Base-by-base conservation (phyloP, 2,113 vertebrate genomes). In the Orycteropus afer region DNA sequence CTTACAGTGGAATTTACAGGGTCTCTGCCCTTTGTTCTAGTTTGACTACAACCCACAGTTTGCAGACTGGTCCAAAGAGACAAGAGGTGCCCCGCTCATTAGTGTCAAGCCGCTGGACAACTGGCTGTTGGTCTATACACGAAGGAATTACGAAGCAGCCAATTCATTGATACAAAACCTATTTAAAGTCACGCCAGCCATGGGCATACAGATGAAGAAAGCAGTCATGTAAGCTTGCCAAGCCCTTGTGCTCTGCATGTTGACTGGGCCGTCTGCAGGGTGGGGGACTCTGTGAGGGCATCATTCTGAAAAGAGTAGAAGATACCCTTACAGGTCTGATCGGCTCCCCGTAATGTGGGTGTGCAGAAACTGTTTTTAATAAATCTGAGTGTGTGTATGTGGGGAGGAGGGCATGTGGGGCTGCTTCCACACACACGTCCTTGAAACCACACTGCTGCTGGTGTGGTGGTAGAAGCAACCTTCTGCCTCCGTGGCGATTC, bases 1-100 rank as follows among this genome's bases (percentile, higher is more conserved):
- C 20, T 37, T 45, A 27, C 80, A 15, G 13, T 13, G 59, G 82
- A 59, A 67, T 42, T 93, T 15, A 90, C 32, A 4, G 73, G 32
- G 25, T 80, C 86, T 95, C 96, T 71, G 49, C 81, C 76, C 45
- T 95, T 82, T 81, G 25, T 96, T 96, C 47, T 95, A 99, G 99
- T 99, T 98, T 20, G 98, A 99, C 3, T 99, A 99, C 98, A 98
- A 98, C 79, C 98, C 99, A 0, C 97, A 97, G 57, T 80, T 95
- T 13, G 99, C 99, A 10, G 99, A 99, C 71, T 99, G 99, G 99
- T 96, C 98, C 34, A 99, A 96, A 97, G 99, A 99, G 95, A 99
- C 98, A 4, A 98, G 99, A n/a, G 99, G 99, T 0, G 11, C 98
- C 0, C 97, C 98, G 0, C 86, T 99, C 82, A 99, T 99, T 57